Evolutionary conservation across 2,113 vertebrate genomes (phyloP).

Genomic region (Phaethornis superciliosus): DNA sequence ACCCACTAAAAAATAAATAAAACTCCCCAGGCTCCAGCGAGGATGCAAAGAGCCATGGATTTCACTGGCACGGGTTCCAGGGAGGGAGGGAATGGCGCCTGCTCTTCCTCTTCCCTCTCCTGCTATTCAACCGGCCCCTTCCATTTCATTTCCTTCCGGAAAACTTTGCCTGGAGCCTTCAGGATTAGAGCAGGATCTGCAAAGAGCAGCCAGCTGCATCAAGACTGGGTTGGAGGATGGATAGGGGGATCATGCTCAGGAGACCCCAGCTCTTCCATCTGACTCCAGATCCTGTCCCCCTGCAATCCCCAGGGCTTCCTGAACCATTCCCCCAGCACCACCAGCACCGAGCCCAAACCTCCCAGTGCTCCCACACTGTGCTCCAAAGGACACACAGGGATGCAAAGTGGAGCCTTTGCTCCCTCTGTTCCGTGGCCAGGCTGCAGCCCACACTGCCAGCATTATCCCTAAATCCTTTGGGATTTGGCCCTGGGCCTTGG

Average conservation of each 20-base stretch:
- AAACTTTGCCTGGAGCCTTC: background rate
- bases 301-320: rapidly evolving
- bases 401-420: background rate
- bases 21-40: rapidly evolving
- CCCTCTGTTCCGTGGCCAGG: background rate
- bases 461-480: background rate
- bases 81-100: background rate
- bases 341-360: background rate
- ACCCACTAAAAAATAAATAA: background rate
- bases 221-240: background rate
- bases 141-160: background rate
- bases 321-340: background rate
- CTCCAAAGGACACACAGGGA: background rate
- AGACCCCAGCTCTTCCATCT: background rate
- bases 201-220: background rate
- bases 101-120: background rate
- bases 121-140: background rate
- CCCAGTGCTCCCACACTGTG: background rate
- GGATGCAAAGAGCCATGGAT: background rate
- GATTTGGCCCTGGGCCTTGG: background rate
- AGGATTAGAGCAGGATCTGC: background rate
- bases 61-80: background rate
- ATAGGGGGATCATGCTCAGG: background rate
- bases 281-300: background rate
- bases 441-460: background rate